phyloP scores from a whole-genome alignment of 2,888 invertebrate genomes.

The Scotopteryx bipunctaria region DNA sequence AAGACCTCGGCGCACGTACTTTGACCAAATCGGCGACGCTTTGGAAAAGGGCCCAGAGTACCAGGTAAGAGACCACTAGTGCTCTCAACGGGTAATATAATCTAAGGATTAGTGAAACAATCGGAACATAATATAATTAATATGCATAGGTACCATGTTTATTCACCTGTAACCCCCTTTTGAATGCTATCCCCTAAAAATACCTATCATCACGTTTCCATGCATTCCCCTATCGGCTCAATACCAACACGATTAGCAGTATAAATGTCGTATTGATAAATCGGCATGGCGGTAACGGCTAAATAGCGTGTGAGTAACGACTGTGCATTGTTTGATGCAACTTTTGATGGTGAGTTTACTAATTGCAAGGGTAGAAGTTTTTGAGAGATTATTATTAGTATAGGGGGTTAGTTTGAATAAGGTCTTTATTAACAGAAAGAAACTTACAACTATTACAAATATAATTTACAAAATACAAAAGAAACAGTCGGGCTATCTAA shows the following conservation, averaged over 20 bases:
- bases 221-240: constrained; percentile 44
- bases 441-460: no score
- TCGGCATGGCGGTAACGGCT: constrained; percentile 74
- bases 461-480: no score
- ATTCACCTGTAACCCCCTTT: constrained; percentile 2
- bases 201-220: constrained; percentile 36
- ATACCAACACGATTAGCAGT: constrained; percentile 73
- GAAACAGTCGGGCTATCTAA: no score
- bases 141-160: neutral
- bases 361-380: constrained; percentile 7
- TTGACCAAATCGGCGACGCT: no score
- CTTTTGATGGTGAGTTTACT: constrained; percentile 15
- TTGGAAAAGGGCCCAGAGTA: no score
- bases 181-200: constrained; percentile 30
- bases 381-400: neutral
- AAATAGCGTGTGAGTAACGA: constrained; percentile 79
- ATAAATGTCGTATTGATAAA: constrained; percentile 79
- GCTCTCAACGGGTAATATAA: neutral
- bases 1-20: no score
- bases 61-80: no score
- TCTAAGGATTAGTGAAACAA: no score
- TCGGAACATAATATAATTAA: no score
- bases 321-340: constrained; percentile 29
- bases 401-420: no score
- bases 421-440: no score